A percentile compares a stretch with the other conserved stretches of the same genome.
Evolutionary conservation across 2,113 vertebrate genomes (phyloP).

Genomic region (Prionailurus bengalensis): DNA sequence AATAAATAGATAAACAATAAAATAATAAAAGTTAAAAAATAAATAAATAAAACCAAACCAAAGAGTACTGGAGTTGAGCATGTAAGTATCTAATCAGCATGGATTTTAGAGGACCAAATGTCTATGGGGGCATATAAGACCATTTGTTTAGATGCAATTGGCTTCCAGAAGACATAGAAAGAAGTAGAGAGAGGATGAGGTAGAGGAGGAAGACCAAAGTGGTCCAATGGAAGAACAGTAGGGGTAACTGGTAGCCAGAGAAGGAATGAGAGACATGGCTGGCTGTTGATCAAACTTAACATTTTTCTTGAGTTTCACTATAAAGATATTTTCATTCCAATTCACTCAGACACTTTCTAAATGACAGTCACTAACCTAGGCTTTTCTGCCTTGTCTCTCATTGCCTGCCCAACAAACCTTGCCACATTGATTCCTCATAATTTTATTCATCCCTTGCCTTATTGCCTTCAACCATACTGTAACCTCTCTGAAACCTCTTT

Average conservation of each 20-base stretch:
- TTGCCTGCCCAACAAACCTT: neutral
- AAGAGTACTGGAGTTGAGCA: neutral
- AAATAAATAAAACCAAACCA: neutral
- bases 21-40: no score
- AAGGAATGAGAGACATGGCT: accelerated
- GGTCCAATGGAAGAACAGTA: neutral
- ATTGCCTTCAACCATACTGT: neutral
- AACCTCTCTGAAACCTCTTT: neutral
- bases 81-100: neutral
- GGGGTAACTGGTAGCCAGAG: neutral
- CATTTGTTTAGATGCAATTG: neutral
- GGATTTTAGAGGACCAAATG: neutral
- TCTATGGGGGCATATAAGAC: neutral
- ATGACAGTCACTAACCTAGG: neutral
- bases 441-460: neutral
- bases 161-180: neutral
- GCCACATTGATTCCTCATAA: neutral
- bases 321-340: neutral
- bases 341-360: neutral
- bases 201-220: neutral
- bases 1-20: no score
- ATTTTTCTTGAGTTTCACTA: neutral
- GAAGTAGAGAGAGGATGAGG: neutral
- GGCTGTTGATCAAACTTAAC: neutral
- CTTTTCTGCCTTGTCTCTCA: neutral